Evolutionary conservation across 2,888 invertebrate genomes (phyloP).

Genomic region (Xylocampa areola): DNA sequence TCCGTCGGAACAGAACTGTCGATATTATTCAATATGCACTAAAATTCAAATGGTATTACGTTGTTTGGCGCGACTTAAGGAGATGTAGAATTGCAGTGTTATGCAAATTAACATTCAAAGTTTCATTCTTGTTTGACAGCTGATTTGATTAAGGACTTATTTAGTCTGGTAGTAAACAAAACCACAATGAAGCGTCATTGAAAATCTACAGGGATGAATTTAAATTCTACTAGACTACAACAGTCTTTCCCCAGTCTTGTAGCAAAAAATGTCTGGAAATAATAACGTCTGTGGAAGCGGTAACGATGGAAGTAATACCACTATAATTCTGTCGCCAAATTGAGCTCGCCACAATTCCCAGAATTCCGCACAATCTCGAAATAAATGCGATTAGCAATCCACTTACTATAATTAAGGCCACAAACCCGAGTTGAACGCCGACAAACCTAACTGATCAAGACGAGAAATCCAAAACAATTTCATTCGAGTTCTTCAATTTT

Average conservation of each 20-base stretch:
- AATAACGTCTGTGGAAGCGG: constrained; percentile 40
- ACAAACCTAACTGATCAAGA: constrained; percentile 77
- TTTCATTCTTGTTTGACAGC: no score
- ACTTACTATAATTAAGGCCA: constrained; percentile 81
- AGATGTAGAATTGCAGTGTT: neutral
- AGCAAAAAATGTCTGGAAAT: constrained; percentile 39
- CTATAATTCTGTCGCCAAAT: constrained; percentile 57
- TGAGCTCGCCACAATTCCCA: constrained; percentile 54
- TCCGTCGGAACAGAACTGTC: constrained; percentile 1
- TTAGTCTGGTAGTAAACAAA: neutral
- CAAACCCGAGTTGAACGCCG: constrained; percentile 72
- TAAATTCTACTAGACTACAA: constrained; percentile 17
- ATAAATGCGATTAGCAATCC: constrained; percentile 80
- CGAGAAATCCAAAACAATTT: constrained; percentile 84
- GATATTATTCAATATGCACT: constrained; percentile 9
- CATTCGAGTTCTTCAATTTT: constrained; percentile 85
- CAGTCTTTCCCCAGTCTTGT: constrained; percentile 28
- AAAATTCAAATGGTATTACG: constrained; percentile 10
- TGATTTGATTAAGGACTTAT: no score
- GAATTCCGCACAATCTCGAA: constrained; percentile 60
- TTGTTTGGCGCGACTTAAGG: neutral
- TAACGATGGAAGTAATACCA: constrained; percentile 54
- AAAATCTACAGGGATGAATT: neutral
- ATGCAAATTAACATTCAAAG: no score
- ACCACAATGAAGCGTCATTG: neutral